Evolutionary conservation across 2,888 invertebrate genomes (phyloP), one percentile per base, ranked within the genome.

Genomic region (Melanophora roralis): DNA sequence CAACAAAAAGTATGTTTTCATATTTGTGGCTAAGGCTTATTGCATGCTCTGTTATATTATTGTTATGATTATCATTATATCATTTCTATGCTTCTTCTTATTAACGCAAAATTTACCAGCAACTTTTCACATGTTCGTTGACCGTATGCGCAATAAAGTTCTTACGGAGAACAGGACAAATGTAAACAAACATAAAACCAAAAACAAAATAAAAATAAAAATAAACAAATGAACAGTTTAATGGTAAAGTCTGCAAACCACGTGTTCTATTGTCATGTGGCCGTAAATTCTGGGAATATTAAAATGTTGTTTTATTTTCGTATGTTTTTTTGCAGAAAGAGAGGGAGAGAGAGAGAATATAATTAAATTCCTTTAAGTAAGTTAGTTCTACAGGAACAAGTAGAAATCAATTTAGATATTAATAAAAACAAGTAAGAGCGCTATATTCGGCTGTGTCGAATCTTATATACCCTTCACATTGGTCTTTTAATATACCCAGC

Each of bases 191-290:
- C 7, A 32, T 27, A 51, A 51, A 51, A 27, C 21, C 12, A 51
- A 27, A 51, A 21, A 1, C 8, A 19, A n/a, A n/a, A 2, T 8
- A 9, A 8, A 11, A 34, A 21, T 7, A 19, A 51, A 53, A 23
- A 19, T 1, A 43, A 38, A 7, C 3, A 57, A 8, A 12, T n/a
- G 14, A 19, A 71, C 34, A 65, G 38, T 59, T 49, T 53, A 62
- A 27, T 49, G 60, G 9, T 62, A 40, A 55, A 38, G 53, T 76
- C 80, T 80, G 80, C 40, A 72, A 72, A 80, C 80, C 80, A 80
- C 80, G 76, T 80, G 80, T 59, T 76, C 72, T 71, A n/a, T 36
- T 21, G 36, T 36, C 51, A 23, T 36, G 27, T 21, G 34, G n/a
- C 64, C 14, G 43, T 36, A 36, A 53, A 47, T 27, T 53, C 45